phyloP scores from a whole-genome alignment of 2,113 vertebrate species.

The Vicugna pacos region DNA sequence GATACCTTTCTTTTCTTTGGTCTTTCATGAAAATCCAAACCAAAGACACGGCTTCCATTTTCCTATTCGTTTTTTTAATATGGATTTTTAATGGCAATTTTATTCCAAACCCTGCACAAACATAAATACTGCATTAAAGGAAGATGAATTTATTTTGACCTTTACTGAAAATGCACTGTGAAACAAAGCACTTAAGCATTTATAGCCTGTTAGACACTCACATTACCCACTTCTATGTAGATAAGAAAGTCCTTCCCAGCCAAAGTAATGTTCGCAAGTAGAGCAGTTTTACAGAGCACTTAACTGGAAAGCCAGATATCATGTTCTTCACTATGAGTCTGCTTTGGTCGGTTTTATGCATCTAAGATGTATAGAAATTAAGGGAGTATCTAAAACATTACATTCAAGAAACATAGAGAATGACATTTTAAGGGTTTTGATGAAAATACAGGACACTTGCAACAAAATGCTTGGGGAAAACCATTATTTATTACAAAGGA shows the following conservation, averaged over 20 bases:
- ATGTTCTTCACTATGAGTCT: slow-evolving; percentile 50
- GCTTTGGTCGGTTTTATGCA: slow-evolving; percentile 57
- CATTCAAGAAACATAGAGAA: slow-evolving; percentile 51
- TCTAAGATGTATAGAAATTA: slow-evolving; percentile 69
- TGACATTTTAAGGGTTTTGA: slow-evolving; percentile 62
- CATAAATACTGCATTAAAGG: slow-evolving; percentile 81
- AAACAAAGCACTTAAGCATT: slow-evolving; percentile 89
- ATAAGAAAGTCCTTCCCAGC: slow-evolving; percentile 83
- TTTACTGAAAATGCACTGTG: slow-evolving; percentile 88
- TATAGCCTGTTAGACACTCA: slow-evolving; percentile 85
- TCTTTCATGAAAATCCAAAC: neutral
- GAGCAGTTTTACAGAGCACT: slow-evolving; percentile 82
- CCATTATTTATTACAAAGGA: slow-evolving; percentile 37
- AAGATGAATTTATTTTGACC: slow-evolving; percentile 89
- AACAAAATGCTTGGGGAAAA: neutral
- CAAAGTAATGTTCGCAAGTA: slow-evolving; percentile 77
- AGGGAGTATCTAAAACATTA: slow-evolving; percentile 59
- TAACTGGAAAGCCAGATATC: slow-evolving; percentile 68
- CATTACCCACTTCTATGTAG: slow-evolving; percentile 83
- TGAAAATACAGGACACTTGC: slow-evolving; percentile 61
- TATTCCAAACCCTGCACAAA: slow-evolving; percentile 76
- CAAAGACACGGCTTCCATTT: slow-evolving; percentile 58
- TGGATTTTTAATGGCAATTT: slow-evolving; percentile 76
- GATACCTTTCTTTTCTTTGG: neutral
- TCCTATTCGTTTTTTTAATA: neutral